Conservation (phyloP, 2,888 invertebrate genomes). For the Cepaea hortensis region DNA sequence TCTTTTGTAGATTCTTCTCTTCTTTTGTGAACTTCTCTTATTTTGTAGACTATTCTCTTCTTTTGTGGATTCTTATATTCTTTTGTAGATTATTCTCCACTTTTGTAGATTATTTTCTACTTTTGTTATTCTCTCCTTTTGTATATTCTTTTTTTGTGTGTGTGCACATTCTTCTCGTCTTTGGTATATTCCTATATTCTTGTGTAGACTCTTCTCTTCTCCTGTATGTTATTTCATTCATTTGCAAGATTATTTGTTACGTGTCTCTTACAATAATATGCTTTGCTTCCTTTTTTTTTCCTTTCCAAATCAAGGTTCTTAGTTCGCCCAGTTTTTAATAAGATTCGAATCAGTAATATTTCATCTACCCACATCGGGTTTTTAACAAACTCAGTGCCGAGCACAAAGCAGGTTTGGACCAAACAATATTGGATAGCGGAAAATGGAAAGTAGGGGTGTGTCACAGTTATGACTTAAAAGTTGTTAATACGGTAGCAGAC, state of each 20-base stretch:
- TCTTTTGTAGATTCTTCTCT: not conserved
- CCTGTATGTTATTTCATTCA: not conserved
- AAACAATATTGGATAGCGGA: no score
- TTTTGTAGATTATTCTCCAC: not conserved
- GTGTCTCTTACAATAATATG: no score
- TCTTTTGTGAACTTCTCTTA: not conserved
- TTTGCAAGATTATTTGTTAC: not conserved
- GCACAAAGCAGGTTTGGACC: no score
- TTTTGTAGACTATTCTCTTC: not conserved
- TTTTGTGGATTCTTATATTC: not conserved
- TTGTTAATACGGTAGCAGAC: no score
- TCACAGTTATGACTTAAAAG: no score
- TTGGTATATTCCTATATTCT: not conserved
- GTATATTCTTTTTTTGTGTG: not conserved
- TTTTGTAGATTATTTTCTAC: not conserved
- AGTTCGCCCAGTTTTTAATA: no score
- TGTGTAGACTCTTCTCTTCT: not conserved
- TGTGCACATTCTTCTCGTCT: not conserved
- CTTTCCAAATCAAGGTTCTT: no score
- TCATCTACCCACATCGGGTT: no score
- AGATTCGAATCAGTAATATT: no score
- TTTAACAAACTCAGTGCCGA: no score
- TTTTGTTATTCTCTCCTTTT: constrained; percentile 3
- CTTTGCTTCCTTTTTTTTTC: no score
- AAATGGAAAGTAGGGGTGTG: no score